phyloP scores from a whole-genome alignment of 1,140 invertebrate genomes.

The Anagrus nilaparvatae region DNA sequence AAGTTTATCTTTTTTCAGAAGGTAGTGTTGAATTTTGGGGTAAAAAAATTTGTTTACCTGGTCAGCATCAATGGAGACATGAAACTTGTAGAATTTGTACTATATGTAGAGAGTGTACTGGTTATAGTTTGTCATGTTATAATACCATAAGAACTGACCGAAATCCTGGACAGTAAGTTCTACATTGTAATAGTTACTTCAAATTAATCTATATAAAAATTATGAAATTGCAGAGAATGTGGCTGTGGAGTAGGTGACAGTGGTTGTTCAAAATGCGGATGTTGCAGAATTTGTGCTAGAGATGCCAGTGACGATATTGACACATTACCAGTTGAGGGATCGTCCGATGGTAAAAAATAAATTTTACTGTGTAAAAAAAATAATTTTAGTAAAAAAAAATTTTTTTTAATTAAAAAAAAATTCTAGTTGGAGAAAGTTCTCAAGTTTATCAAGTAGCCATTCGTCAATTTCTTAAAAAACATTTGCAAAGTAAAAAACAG shows the following conservation, averaged over 20 bases:
- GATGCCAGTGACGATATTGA: slow-evolving; percentile 51
- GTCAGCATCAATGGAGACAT: slow-evolving; percentile 68
- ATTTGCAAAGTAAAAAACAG: slow-evolving; percentile 48
- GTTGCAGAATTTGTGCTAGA: slow-evolving; percentile 77
- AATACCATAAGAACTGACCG: slow-evolving; percentile 67
- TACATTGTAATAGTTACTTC: slow-evolving; percentile 5
- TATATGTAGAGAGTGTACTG: slow-evolving; percentile 87
- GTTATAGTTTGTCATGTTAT: slow-evolving; percentile 78
- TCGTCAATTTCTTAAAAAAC: slow-evolving; percentile 46
- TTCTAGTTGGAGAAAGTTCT: slow-evolving; percentile 39
- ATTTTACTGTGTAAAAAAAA: slow-evolving; percentile 6
- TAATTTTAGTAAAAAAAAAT: background rate
- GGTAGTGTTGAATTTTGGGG: slow-evolving; percentile 44
- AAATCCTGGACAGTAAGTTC: slow-evolving; percentile 76
- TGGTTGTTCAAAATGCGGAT: slow-evolving; percentile 85
- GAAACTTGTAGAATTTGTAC: slow-evolving; percentile 84
- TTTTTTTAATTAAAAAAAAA: background rate
- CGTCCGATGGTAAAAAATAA: slow-evolving; percentile 32
- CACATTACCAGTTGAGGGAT: slow-evolving; percentile 37
- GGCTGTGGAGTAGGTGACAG: slow-evolving; percentile 92
- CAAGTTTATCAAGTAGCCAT: slow-evolving; percentile 29
- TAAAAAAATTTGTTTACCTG: slow-evolving; percentile 54
- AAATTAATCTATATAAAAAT: slow-evolving; percentile 6
- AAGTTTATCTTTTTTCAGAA: slow-evolving; percentile 16
- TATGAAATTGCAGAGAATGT: slow-evolving; percentile 59